phyloP scores from a whole-genome alignment of 1,140 invertebrate genomes.

The Bombus sylvicola region DNA sequence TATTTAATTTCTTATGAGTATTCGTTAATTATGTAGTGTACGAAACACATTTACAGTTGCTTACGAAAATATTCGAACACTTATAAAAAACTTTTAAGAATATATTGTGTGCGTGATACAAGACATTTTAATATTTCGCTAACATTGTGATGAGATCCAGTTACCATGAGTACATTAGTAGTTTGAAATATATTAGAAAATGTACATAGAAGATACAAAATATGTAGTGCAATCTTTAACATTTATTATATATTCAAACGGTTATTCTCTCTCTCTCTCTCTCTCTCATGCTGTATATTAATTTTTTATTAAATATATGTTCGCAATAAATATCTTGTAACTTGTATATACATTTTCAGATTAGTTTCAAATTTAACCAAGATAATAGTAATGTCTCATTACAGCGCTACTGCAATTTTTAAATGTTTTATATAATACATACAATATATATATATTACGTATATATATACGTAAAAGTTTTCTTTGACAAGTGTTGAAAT shows the following conservation, averaged over 20 bases:
- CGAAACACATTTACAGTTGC: conserved; percentile 50
- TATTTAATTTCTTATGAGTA: conserved; percentile 72
- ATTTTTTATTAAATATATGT: too few relatives aligned
- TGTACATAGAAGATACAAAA: too few relatives aligned
- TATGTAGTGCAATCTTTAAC: too few relatives aligned
- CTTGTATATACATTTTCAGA: not conserved
- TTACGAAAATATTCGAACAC: not conserved
- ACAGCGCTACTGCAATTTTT: not conserved
- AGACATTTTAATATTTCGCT: not conserved
- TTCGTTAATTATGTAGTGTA: conserved; percentile 59
- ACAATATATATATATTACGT: not conserved
- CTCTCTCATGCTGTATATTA: too few relatives aligned
- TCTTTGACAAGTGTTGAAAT: not conserved
- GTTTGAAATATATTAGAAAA: not conserved
- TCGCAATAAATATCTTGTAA: too few relatives aligned
- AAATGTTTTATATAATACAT: not conserved
- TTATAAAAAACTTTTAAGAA: not conserved
- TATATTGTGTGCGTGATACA: not conserved
- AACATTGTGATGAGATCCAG: not conserved
- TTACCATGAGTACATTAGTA: not conserved
- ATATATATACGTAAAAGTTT: not conserved
- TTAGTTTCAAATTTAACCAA: not conserved
- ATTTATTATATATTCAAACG: too few relatives aligned
- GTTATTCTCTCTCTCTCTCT: too few relatives aligned
- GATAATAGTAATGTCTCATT: not conserved